These are phyloP conservation scores for Neodiprion lecontei DNA, from an alignment of 1,140 invertebrate species.

Conservation along the genomic window DNA sequence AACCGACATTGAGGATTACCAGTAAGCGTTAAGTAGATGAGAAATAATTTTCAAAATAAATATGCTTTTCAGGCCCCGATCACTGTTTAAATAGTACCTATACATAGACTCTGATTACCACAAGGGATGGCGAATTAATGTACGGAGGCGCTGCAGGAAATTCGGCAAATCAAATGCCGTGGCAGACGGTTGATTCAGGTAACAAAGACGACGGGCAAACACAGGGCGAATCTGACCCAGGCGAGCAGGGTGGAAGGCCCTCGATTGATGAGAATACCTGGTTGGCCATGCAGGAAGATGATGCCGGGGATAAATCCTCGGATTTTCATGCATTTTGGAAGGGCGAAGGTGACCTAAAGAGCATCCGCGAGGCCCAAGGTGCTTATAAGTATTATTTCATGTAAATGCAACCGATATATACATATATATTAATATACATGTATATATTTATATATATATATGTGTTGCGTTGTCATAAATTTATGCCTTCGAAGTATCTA, in stretches of 20 bases:
- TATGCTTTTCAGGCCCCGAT: too few species aligned
- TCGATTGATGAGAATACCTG: constrained; percentile 30
- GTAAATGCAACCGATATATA: neutral
- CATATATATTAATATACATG: too few species aligned
- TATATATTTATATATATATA: neutral
- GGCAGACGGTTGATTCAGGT: constrained; percentile 17
- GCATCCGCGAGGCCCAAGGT: constrained; percentile 51
- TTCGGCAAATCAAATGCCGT: constrained; percentile 25
- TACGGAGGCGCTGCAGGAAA: constrained; percentile 21
- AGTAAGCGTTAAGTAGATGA: constrained; percentile 30
- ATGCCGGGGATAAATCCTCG: constrained; percentile 20
- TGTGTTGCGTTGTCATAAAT: constrained; percentile 17
- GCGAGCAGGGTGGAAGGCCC: constrained; percentile 22
- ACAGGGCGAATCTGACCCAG: constrained; percentile 24
- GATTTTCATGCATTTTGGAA: constrained; percentile 63
- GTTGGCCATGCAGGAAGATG: constrained; percentile 22
- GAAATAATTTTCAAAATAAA: too few species aligned
- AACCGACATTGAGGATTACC: constrained; percentile 30
- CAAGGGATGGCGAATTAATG: constrained; percentile 32
- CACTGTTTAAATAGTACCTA: too few species aligned
- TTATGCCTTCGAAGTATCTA: neutral
- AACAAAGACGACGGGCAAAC: constrained; percentile 15
- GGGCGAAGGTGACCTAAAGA: constrained; percentile 51
- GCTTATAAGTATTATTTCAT: constrained; percentile 13
- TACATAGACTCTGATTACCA: too few species aligned